Evolutionary conservation across 2,888 invertebrate species (phyloP).

Genomic region (Siphlonurus alternatus): DNA sequence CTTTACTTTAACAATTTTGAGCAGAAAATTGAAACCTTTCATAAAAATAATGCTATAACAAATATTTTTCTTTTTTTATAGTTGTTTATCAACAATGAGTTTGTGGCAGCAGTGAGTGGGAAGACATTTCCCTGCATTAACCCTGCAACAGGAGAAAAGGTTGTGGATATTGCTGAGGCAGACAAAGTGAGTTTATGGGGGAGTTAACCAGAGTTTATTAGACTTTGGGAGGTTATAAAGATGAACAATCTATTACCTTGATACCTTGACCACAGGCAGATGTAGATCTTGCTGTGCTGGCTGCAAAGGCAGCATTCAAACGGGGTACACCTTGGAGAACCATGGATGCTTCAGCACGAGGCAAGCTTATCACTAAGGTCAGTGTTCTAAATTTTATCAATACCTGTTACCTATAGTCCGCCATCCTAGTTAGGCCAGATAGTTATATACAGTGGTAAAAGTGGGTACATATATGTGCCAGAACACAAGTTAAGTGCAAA

Average conservation of each 20-base stretch:
- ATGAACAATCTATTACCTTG: not conserved
- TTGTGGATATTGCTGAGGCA: constrained; percentile 64
- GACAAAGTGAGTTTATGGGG: constrained; percentile 42
- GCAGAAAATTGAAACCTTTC: too few relatives aligned
- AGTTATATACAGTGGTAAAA: too few relatives aligned
- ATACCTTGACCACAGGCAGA: constrained; percentile 23
- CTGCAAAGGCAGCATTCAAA: constrained; percentile 29
- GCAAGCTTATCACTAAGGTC: constrained; percentile 26
- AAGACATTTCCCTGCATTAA: constrained; percentile 76
- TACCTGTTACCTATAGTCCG: too few relatives aligned
- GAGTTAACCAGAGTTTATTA: not conserved
- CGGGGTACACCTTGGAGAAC: constrained; percentile 32
- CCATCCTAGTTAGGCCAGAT: too few relatives aligned
- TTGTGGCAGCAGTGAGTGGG: constrained; percentile 44
- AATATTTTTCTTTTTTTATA: too few relatives aligned
- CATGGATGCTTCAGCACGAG: constrained; percentile 35
- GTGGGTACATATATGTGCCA: too few relatives aligned
- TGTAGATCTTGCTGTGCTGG: constrained; percentile 31
- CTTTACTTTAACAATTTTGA: too few relatives aligned
- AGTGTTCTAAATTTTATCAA: too few relatives aligned
- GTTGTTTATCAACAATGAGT: constrained; percentile 43
- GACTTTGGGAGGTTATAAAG: too few relatives aligned
- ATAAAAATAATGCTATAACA: too few relatives aligned
- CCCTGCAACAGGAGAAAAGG: constrained; percentile 59
- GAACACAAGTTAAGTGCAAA: not conserved